These are phyloP conservation scores for Harpalus rufipes DNA, from an alignment of 2,888 invertebrate genomes.

Conservation along the genomic window DNA sequence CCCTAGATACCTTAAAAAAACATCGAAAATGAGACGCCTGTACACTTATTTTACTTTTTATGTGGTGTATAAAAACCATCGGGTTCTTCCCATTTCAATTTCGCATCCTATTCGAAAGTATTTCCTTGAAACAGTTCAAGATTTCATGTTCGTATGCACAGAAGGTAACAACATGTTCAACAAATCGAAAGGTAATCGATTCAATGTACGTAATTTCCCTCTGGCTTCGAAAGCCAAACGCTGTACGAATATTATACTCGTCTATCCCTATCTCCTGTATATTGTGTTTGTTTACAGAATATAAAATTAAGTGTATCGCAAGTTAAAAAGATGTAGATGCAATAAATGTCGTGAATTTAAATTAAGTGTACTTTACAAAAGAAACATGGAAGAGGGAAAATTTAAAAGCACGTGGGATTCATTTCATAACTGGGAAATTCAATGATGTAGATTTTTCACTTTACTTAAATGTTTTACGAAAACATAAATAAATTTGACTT, in stretches of 20 bases:
- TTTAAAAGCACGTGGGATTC: neutral
- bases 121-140: too few species aligned
- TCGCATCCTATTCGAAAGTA: too few species aligned
- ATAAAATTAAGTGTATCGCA: neutral
- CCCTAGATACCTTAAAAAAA: too few species aligned
- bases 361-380: slow-evolving; percentile 6
- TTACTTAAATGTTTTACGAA: too few species aligned
- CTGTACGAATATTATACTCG: too few species aligned
- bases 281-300: neutral
- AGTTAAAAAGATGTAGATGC: neutral
- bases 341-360: neutral
- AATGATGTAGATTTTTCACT: neutral
- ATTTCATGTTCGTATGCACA: neutral
- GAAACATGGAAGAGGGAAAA: neutral
- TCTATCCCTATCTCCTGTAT: too few species aligned
- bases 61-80: too few species aligned
- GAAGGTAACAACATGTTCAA: neutral
- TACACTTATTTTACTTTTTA: too few species aligned
- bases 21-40: too few species aligned
- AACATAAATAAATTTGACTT: too few species aligned
- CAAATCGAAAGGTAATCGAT: slow-evolving; percentile 2
- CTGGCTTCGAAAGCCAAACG: neutral
- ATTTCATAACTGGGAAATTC: neutral
- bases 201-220: neutral
- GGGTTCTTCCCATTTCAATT: too few species aligned